Base-by-base conservation (phyloP, 2,113 vertebrate species). In the Nothocercus julius region DNA sequence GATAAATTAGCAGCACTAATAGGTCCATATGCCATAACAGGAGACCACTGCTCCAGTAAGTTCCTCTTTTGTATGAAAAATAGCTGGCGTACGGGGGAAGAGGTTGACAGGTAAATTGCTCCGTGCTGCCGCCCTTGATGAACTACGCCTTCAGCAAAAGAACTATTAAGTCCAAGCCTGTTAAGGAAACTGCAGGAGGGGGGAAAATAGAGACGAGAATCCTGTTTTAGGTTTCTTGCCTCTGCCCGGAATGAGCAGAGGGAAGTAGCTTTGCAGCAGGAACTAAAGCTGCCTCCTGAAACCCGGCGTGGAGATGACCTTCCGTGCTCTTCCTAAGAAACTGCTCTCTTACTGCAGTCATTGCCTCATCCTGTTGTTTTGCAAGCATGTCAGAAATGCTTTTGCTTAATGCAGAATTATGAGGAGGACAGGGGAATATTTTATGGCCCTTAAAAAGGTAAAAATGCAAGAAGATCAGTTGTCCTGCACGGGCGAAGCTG, bases 1-100 rank as follows among this genome's bases (percentile, higher is more conserved):
- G 98, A 98, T 97, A 96, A 97, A 98, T 97, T 97, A 90, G 91
- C 95, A 93, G 40, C 91, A 13, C 97, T 98, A 98, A 98, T 97
- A 97, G 95, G 89, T 86, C 96, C 92, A 79, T 92, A 84, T 96
- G 95, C 95, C 95, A 93, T 92, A 95, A 95, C 91, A 95, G 94
- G 91, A 97, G 92, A 93, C 95, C 90, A 82, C 92, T 97, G 92
- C 96, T 96, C 94, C 95, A 96, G 83, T 87, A 97, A 97, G 95
- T 97, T 96, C 90, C 82, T 96, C 94, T 92, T 90, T 79, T 77
- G 51, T 69, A 91, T 88, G 91, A 97, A 97, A 94, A 97, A 97
- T 92, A 78, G 81, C 94, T 91, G 94, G 93, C 85, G 66, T 68
- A 58, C 72, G 85, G 79, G 94, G 94, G 92, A 89, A 95, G 68